Percentiles rank a stretch among this genome's conserved stretches.
Evolutionary conservation across 2,113 vertebrate species (phyloP).

Genomic region (Raja brachyura): DNA sequence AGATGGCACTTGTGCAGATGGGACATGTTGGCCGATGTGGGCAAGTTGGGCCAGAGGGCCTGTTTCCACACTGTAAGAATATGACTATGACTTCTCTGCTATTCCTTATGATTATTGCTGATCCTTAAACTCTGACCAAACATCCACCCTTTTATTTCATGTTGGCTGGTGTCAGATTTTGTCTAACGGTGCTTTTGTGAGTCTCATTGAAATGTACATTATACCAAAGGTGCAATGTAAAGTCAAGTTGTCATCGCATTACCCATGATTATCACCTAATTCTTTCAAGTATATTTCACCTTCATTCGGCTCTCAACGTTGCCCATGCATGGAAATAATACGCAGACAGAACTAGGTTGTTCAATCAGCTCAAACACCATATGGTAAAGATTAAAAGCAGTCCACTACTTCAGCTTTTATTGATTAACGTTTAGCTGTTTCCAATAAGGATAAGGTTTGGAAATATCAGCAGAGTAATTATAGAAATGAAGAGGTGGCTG

Average conservation of each 20-base stretch:
- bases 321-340: background rate
- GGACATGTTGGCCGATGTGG: too few relatives aligned
- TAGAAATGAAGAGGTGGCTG: background rate
- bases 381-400: conserved; percentile 1
- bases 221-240: too few relatives aligned
- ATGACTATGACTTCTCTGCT: too few relatives aligned
- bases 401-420: background rate
- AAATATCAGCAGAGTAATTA: background rate
- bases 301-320: background rate
- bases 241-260: background rate
- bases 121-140: too few relatives aligned
- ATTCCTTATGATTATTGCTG: too few relatives aligned
- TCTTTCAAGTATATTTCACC: background rate
- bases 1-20: too few relatives aligned
- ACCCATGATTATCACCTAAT: background rate
- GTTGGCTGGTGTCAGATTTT: too few relatives aligned
- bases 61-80: too few relatives aligned
- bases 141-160: too few relatives aligned
- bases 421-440: background rate
- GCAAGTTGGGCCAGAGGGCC: too few relatives aligned
- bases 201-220: too few relatives aligned
- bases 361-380: background rate
- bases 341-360: background rate
- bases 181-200: too few relatives aligned
- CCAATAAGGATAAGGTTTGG: background rate